Evolutionary conservation across 2,113 vertebrate species (phyloP), one percentile per base, ranked within the genome.

Genomic region (Xerus inauris): DNA sequence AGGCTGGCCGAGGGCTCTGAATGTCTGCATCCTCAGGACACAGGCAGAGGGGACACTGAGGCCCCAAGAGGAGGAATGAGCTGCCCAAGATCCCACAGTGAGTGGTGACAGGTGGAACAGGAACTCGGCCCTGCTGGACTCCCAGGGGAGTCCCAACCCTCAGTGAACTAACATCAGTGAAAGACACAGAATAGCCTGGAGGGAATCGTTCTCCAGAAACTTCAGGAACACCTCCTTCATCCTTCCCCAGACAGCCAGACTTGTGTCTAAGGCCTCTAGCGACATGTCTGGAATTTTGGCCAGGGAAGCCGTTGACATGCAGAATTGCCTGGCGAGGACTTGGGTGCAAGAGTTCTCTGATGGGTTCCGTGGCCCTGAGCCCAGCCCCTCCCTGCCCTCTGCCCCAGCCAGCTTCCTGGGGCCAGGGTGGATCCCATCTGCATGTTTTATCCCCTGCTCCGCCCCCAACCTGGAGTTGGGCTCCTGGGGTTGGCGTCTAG

Each of bases 401-500:
- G 40, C 67, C 65, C 49, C 16, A 76, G 65, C 13, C 67, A 64
- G 72, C 77, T 65, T 97, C 93, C 92, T 92, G 87, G 81, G 30
- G 16, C 42, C 24, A 30, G 71, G 88, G 72, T 64, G 73, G 73
- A 24, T 17, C 62, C 79, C 35, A 54, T 86, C 45, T 91, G 73
- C 59, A 89, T 97, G 80, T 79, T 91, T 92, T 72, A 92, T 90
- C 81, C 62, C 71, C 87, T 26, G 6, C 62, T 69, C 65, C 49
- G 19, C 2, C 10, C 82, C 89, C 65, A 24, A 91, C 95, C 82
- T 96, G 1, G 72, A 20, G 30, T 38, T 2, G 12, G 87, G 96
- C 93, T 97, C 97, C 97, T n/a, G 92, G 97, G 93, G 88, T 0
- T 97, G 82, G 94, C 0, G 87, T 90, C 98, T 97, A 97, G 98